Percentiles rank a stretch among this genome's conserved stretches.
phyloP scores from a whole-genome alignment of 2,113 vertebrate genomes.

The Columba janthina region DNA sequence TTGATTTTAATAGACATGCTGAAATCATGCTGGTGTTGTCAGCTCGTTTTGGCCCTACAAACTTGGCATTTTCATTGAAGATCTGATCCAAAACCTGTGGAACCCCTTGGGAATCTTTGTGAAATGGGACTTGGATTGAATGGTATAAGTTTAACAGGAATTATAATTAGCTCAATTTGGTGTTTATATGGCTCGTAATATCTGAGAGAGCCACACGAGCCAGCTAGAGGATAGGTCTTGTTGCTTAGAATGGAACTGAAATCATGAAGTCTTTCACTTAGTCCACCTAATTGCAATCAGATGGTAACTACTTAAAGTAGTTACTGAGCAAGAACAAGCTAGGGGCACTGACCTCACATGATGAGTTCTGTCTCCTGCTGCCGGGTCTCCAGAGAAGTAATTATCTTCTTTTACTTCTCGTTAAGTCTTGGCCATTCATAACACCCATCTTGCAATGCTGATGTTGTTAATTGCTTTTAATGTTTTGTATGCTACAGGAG shows the following conservation, averaged over 20 bases:
- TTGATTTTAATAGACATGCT: not conserved
- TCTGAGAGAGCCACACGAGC: not conserved
- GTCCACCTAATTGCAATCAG: not conserved
- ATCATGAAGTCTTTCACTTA: not conserved
- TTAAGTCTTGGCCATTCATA: not conserved
- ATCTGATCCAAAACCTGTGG: not conserved
- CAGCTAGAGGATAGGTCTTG: not conserved
- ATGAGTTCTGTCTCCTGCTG: not conserved
- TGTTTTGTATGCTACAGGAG: not conserved
- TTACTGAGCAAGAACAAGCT: not conserved
- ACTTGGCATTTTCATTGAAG: conserved; percentile 1
- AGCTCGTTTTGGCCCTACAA: conserved; percentile 17
- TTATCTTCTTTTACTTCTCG: not conserved
- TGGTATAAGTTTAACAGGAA: conserved; percentile 6
- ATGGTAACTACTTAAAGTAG: not conserved
- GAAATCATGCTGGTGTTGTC: not conserved
- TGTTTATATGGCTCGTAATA: not conserved
- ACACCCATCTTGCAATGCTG: not conserved
- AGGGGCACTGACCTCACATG: not conserved
- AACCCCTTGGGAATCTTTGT: not conserved
- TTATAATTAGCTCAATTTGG: not conserved
- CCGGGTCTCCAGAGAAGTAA: not conserved
- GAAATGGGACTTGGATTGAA: not conserved
- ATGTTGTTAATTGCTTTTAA: not conserved
- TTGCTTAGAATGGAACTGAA: not conserved